These are phyloP conservation scores for Lissonota sp. DNA, from an alignment of 2,888 invertebrate species.

Conservation along the genomic window DNA sequence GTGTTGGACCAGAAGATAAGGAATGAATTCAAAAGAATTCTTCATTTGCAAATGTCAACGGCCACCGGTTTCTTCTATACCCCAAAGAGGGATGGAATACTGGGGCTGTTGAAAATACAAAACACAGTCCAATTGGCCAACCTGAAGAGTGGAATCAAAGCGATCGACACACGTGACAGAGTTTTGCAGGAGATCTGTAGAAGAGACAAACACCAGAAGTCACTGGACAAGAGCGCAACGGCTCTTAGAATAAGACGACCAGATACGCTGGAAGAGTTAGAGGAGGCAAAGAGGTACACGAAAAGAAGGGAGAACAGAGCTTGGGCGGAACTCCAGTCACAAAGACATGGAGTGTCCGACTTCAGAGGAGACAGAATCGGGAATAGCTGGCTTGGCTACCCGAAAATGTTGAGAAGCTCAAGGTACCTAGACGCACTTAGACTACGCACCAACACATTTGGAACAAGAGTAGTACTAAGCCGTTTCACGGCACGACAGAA, in stretches of 20 bases:
- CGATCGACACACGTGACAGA: background rate
- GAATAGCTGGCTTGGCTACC: conserved; percentile 23
- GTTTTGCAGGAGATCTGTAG: background rate
- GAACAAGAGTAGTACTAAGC: conserved; percentile 38
- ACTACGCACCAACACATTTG: conserved; percentile 58
- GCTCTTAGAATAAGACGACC: background rate
- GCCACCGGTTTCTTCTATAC: background rate
- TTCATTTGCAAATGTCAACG: background rate
- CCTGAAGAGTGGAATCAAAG: background rate
- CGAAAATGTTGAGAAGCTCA: background rate
- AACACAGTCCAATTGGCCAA: background rate
- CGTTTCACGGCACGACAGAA: background rate
- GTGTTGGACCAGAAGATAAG: conserved; percentile 24
- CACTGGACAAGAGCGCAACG: background rate
- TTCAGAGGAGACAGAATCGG: conserved; percentile 24
- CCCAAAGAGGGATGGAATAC: background rate
- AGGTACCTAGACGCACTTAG: conserved; percentile 30
- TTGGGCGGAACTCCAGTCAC: conserved; percentile 7
- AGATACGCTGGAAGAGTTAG: background rate
- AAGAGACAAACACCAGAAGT: background rate
- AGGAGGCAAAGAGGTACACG: background rate
- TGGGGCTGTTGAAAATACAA: conserved; percentile 26
- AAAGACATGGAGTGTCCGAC: conserved; percentile 15
- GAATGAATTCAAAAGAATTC: background rate
- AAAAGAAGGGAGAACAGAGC: background rate